Percentiles rank a stretch among this genome's conserved stretches.
Conservation (phyloP, 2,888 invertebrate genomes). For the Troilus luridus region DNA sequence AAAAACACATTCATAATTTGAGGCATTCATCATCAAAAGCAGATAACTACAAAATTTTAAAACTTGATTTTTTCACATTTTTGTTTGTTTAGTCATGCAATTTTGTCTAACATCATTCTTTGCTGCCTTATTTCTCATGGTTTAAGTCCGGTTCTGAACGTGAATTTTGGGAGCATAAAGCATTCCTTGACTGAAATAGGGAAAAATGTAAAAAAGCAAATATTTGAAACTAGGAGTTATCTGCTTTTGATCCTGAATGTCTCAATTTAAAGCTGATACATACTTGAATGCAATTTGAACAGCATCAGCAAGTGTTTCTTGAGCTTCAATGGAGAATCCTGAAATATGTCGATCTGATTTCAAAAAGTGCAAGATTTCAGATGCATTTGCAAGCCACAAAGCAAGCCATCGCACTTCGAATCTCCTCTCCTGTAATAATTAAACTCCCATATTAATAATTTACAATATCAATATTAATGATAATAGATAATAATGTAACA, state of each 20-base stretch:
- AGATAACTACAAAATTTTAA: too few relatives aligned
- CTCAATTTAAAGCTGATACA: constrained; percentile 64
- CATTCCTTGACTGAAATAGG: too few relatives aligned
- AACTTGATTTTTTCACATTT: too few relatives aligned
- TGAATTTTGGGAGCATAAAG: too few relatives aligned
- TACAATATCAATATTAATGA: neutral
- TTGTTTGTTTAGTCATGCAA: too few relatives aligned
- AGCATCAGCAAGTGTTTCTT: constrained; percentile 92
- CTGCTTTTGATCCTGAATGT: too few relatives aligned
- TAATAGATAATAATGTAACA: neutral
- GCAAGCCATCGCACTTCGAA: constrained; percentile 89
- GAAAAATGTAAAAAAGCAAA: too few relatives aligned
- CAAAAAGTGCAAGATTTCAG: constrained; percentile 94
- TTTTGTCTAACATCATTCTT: too few relatives aligned
- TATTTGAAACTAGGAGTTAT: too few relatives aligned
- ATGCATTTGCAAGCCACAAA: constrained; percentile 98
- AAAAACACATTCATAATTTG: neutral
- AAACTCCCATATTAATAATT: neutral
- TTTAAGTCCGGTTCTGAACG: too few relatives aligned
- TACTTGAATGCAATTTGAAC: constrained; percentile 92
- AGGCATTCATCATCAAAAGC: too few relatives aligned
- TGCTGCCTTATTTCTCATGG: too few relatives aligned
- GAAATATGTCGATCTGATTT: constrained; percentile 96
- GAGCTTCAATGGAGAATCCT: constrained; percentile 91
- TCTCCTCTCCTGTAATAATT: constrained; percentile 79